phyloP scores from a whole-genome alignment of 2,113 vertebrate species.

The Craseonycteris thonglongyai region DNA sequence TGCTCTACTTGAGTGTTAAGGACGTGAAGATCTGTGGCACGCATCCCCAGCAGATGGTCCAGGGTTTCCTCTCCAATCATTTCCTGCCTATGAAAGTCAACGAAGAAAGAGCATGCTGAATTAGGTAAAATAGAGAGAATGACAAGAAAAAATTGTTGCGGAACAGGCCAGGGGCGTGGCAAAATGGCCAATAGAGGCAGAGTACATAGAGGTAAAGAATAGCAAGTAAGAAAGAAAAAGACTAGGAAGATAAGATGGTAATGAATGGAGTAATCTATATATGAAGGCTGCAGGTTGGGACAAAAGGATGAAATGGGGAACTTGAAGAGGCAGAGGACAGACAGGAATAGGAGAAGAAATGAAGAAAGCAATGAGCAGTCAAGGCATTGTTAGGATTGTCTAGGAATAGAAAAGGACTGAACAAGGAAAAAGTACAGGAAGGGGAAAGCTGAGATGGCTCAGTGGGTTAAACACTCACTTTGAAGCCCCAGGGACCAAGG shows the following conservation, averaged over 20 bases:
- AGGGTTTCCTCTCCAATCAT: constrained; percentile 57
- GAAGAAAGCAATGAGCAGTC: not conserved
- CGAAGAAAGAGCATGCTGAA: not conserved
- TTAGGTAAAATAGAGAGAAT: not conserved
- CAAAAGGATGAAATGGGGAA: not conserved
- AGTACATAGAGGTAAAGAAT: not conserved
- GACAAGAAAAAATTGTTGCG: not conserved
- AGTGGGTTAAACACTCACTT: too few species aligned
- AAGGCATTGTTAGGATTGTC: not conserved
- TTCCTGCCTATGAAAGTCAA: constrained; percentile 58
- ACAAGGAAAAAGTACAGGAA: not conserved
- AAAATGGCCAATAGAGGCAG: not conserved
- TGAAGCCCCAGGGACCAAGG: too few species aligned
- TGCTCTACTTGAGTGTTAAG: constrained; percentile 39
- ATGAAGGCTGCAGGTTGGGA: not conserved
- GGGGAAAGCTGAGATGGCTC: too few species aligned
- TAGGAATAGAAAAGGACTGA: not conserved
- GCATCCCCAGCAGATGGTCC: constrained; percentile 60
- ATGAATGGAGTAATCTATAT: not conserved
- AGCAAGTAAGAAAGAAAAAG: not conserved
- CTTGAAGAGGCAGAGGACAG: not conserved
- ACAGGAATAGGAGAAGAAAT: not conserved
- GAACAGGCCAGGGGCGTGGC: not conserved
- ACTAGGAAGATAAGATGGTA: not conserved
- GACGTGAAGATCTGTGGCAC: constrained; percentile 53